Conservation (phyloP, 92 coral and sea anemone genomes). For the Zoanthus gigantus region DNA sequence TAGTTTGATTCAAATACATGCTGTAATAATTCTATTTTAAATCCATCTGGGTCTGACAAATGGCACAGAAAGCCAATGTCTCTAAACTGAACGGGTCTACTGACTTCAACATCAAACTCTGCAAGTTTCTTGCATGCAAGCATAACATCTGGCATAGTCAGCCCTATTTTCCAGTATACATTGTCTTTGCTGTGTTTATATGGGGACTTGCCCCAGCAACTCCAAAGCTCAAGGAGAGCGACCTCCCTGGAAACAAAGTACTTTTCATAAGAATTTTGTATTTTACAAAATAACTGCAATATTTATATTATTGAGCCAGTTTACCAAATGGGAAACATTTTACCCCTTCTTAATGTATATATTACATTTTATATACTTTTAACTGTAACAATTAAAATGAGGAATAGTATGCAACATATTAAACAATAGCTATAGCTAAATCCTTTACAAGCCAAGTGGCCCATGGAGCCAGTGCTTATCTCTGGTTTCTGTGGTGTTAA, state of each 20-base stretch:
- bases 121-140: slow-evolving; percentile 53
- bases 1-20: slow-evolving; percentile 60
- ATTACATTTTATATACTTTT: no score
- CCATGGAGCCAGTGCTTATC: no score
- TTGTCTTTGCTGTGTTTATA: slow-evolving; percentile 23
- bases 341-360: no score
- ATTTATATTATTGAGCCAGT: no score
- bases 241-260: not conserved
- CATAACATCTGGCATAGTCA: slow-evolving; percentile 56
- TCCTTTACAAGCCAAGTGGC: no score
- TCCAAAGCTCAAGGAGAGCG: slow-evolving; percentile 15
- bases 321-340: no score
- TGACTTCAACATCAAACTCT: slow-evolving; percentile 35
- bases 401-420: no score
- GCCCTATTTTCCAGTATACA: slow-evolving; percentile 71
- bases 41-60: slow-evolving; percentile 62
- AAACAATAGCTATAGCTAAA: no score
- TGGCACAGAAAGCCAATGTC: slow-evolving; percentile 67
- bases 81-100: slow-evolving; percentile 52
- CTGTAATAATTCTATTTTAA: slow-evolving; percentile 53
- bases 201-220: slow-evolving; percentile 10
- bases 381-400: no score
- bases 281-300: no score
- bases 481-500: no score
- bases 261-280: not conserved